These are phyloP conservation scores for Lampris incognitus DNA, from an alignment of 2,113 vertebrate genomes.

Conservation along the genomic window DNA sequence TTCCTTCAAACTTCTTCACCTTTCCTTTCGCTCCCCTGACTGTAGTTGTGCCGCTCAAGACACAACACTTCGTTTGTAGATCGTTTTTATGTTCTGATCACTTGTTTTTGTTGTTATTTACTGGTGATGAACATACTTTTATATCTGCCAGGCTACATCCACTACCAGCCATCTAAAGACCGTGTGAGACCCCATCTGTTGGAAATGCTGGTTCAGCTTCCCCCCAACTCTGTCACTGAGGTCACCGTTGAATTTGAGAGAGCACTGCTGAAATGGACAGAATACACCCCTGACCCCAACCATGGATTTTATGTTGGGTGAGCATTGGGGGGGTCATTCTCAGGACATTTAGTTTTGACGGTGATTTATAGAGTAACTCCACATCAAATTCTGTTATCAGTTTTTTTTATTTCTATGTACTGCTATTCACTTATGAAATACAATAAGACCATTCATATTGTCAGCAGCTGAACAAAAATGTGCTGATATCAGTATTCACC, in stretches of 20 bases:
- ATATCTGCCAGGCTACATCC: conserved; percentile 89
- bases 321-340: neutral
- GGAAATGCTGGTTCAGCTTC: conserved; percentile 97
- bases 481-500: no score
- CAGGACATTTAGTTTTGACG: neutral
- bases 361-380: no score
- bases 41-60: neutral
- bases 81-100: neutral
- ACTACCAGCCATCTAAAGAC: conserved; percentile 97
- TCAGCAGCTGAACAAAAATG: no score
- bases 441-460: no score
- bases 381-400: no score
- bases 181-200: conserved; percentile 91
- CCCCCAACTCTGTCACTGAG: conserved; percentile 93
- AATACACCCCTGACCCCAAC: conserved; percentile 97
- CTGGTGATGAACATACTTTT: no score
- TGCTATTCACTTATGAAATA: no score
- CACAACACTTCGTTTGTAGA: neutral
- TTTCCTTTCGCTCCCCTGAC: neutral
- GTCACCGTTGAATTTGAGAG: conserved; percentile 96
- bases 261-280: conserved; percentile 96
- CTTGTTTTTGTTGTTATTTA: neutral
- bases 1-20: neutral
- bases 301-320: conserved; percentile 97
- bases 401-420: no score